Base-by-base conservation (phyloP, 2,797 vertebrate genomes). In the Epinephelus coioides region DNA sequence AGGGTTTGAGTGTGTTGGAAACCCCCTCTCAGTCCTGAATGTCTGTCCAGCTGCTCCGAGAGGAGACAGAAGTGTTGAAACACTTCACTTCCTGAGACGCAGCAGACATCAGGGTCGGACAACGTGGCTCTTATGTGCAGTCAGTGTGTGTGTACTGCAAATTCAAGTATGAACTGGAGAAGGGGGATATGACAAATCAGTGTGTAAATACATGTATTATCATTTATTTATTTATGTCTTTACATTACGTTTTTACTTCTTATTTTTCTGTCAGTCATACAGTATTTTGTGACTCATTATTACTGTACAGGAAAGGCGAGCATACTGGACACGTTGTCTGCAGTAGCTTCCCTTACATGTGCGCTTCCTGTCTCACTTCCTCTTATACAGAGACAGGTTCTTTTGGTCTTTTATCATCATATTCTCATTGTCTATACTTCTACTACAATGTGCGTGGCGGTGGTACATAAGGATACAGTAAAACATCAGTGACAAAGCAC, bases 61-160 rank as follows among this genome's bases (percentile, higher is more conserved):
- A 84, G 56, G 69, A 84, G 88, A 86, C 84, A 89, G 75, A 78
- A 86, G 80, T 94, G 91, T 91, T 77, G 87, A 88, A 91, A 92
- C 67, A 87, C 81, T 89, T 83, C 61, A 70, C 76, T 93, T 93
- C 87, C 92, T 88, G 80, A 86, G 76, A 83, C 25, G 74, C 74
- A 77, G 62, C 69, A 82, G 60, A 84, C 74, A 77, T 43, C 50
- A 34, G 5, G 3, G 15, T 76, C 55, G 21, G 64, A 63, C 78
- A 27, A 61, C 69, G 25, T 21, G 25, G 4, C 38, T 68, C 9
- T 55, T 57, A 12, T 11, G 64, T 66, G 56, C 79, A 46, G 75
- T 61, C 15, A 25, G n/a, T 65, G 62, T 73, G 54, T 47, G 21
- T 12, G 1, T 38, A 8, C 38, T 49, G 46, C 44, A 51, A 25